Evolutionary conservation across 2,888 invertebrate genomes (phyloP).

Genomic region (Caenorhabditis zanzibari): DNA sequence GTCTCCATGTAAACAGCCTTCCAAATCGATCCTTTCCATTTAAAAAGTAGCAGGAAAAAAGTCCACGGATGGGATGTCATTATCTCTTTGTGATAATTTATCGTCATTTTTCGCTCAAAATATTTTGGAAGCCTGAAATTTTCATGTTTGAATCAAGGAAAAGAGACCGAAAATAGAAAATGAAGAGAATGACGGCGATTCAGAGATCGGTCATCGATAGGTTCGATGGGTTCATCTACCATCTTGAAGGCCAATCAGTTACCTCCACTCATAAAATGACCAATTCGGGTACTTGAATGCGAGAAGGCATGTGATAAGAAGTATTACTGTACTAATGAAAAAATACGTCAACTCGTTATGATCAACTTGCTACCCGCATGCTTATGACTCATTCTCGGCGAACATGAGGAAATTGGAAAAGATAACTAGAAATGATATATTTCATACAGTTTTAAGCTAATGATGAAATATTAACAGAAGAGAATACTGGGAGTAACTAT

Average conservation of each 20-base stretch:
- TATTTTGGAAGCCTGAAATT: constrained; percentile 5
- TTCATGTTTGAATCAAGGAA: neutral
- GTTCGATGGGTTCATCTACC: constrained; percentile 58
- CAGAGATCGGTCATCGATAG: constrained; percentile 49
- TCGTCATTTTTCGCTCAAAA: too few species aligned
- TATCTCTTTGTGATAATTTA: constrained; percentile 73
- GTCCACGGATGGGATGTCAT: constrained; percentile 72
- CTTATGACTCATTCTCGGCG: constrained; percentile 49
- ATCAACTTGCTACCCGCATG: constrained; percentile 18
- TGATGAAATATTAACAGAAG: too few species aligned
- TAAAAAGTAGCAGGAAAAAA: constrained; percentile 70
- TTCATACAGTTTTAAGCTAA: too few species aligned
- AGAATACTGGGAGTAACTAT: too few species aligned
- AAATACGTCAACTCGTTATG: constrained; percentile 36
- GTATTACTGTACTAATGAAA: constrained; percentile 31
- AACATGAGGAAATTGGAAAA: constrained; percentile 7
- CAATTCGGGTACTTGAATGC: constrained; percentile 29
- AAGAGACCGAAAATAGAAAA: constrained; percentile 3
- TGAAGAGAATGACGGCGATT: constrained; percentile 17
- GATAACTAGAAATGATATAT: neutral
- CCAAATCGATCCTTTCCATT: constrained; percentile 76
- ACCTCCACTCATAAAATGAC: constrained; percentile 53
- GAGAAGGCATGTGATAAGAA: constrained; percentile 39
- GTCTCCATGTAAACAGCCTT: constrained; percentile 74
- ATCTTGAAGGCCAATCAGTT: constrained; percentile 27